Percentiles rank a stretch among this genome's conserved stretches.
Evolutionary conservation across 2,113 vertebrate species (phyloP).

Genomic region (Nesospiza acunhae): DNA sequence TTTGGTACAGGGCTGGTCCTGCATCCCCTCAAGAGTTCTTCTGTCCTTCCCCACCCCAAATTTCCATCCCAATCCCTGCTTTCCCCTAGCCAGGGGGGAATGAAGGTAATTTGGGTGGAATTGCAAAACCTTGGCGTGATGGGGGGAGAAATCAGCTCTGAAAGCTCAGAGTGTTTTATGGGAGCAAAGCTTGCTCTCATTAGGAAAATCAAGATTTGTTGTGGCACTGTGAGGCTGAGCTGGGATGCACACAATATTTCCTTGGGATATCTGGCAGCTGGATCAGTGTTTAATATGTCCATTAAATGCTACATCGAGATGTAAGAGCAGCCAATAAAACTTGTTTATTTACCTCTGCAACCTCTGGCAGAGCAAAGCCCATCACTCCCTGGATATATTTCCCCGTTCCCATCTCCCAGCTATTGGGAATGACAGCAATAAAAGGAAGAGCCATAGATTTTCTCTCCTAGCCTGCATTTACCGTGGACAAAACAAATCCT

Average conservation of each 20-base stretch:
- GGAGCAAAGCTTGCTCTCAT: not conserved
- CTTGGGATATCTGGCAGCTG: slow-evolving; percentile 12
- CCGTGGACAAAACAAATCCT: slow-evolving; percentile 18
- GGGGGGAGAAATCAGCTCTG: not conserved
- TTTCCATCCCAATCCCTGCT: not conserved
- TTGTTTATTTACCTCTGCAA: slow-evolving; percentile 60
- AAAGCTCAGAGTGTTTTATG: not conserved
- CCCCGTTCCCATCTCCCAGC: not conserved
- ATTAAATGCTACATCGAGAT: slow-evolving; percentile 31
- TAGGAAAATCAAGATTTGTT: slow-evolving; percentile 20
- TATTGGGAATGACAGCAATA: slow-evolving; percentile 27
- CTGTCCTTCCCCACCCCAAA: not conserved
- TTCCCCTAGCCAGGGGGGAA: not conserved
- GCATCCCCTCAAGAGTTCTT: not conserved
- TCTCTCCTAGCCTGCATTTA: not conserved
- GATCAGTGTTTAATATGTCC: slow-evolving; percentile 37
- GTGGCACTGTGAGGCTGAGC: not conserved
- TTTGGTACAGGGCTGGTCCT: not conserved
- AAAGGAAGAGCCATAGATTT: slow-evolving; percentile 10
- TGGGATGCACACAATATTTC: not conserved
- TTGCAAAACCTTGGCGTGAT: not conserved
- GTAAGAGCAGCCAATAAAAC: slow-evolving; percentile 53
- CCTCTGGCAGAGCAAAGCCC: slow-evolving; percentile 6
- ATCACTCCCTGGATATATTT: slow-evolving; percentile 16
- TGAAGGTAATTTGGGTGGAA: not conserved